A percentile compares a stretch with the other conserved stretches of the same genome.
Evolutionary conservation across 1,140 invertebrate species (phyloP).

Genomic region (Euwallacea fornicatus): DNA sequence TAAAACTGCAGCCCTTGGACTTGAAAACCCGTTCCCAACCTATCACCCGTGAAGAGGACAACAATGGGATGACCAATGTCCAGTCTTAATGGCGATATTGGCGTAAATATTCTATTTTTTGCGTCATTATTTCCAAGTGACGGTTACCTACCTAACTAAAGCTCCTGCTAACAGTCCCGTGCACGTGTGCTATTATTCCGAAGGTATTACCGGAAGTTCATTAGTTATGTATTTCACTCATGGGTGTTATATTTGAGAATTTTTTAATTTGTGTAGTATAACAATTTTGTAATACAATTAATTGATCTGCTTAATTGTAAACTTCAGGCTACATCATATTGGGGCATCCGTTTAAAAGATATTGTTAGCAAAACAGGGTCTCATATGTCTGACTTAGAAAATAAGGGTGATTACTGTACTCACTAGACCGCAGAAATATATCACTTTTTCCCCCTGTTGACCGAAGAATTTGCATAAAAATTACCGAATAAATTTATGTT

Average conservation of each 20-base stretch:
- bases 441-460: neutral
- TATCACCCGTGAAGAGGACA: conserved; percentile 35
- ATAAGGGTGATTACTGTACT: neutral
- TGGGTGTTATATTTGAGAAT: conserved; percentile 3
- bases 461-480: neutral
- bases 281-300: neutral
- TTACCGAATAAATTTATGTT: too few relatives aligned
- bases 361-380: too few relatives aligned
- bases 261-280: neutral
- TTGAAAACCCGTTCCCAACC: conserved; percentile 39
- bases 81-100: conserved; percentile 21
- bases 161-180: conserved; percentile 14
- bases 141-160: conserved; percentile 21
- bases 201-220: conserved; percentile 34
- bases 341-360: too few relatives aligned
- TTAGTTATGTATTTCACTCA: conserved; percentile 30
- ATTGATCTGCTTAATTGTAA: too few relatives aligned
- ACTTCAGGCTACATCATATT: too few relatives aligned
- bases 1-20: conserved; percentile 37
- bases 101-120: conserved; percentile 34
- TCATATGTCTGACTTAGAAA: too few relatives aligned
- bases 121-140: conserved; percentile 28
- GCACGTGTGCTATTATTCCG: conserved; percentile 33
- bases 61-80: conserved; percentile 37
- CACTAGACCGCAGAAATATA: neutral